A percentile compares a stretch with the other conserved stretches of the same genome.
Conservation (phyloP, 2,797 vertebrate species). For the Acanthopagrus latus region DNA sequence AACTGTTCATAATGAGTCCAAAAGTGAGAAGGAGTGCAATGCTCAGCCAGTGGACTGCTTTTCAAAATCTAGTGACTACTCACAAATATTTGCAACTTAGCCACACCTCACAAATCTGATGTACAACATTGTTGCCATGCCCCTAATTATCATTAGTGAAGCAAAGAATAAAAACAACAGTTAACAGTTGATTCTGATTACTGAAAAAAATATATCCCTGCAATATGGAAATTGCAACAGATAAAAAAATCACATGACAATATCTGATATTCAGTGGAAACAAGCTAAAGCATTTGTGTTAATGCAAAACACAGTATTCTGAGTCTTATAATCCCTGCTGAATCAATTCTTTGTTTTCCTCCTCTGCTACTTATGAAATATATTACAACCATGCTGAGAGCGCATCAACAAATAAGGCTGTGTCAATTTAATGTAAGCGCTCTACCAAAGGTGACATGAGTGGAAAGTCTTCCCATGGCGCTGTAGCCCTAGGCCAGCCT, state of each 20-base stretch:
- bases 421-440: slow-evolving; percentile 50
- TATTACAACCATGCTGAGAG: slow-evolving; percentile 20
- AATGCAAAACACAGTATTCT: slow-evolving; percentile 5
- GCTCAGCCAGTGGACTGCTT: no score
- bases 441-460: slow-evolving; percentile 61
- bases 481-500: slow-evolving; percentile 60
- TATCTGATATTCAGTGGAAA: background rate
- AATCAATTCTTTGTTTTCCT: slow-evolving; percentile 21
- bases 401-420: slow-evolving; percentile 54
- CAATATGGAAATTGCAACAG: background rate
- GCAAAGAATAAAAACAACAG: background rate
- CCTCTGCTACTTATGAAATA: slow-evolving; percentile 49
- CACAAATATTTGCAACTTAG: no score
- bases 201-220: background rate
- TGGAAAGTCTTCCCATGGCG: slow-evolving; percentile 47
- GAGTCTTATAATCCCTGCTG: slow-evolving; percentile 20
- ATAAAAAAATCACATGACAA: background rate
- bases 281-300: slow-evolving; percentile 7
- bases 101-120: no score
- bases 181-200: background rate
- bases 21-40: no score
- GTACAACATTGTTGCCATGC: no score
- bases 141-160: background rate
- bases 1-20: no score
- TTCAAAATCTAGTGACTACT: no score